Evolutionary conservation across 2,797 vertebrate genomes (phyloP), one percentile per base, ranked within the genome.

Genomic region (Tarsius wallacei): DNA sequence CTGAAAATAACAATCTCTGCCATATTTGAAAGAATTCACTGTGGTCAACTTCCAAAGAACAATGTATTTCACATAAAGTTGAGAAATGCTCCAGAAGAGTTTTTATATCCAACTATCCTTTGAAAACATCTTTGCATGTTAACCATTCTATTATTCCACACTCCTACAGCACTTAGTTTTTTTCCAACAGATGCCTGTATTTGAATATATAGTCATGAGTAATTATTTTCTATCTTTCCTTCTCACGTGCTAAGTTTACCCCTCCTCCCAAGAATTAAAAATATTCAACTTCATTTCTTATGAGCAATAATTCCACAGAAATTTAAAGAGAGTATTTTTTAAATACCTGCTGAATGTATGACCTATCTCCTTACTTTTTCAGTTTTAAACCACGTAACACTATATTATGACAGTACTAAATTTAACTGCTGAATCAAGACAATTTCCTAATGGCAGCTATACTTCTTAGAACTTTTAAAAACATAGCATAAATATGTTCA

Each of bases 1-100:
- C 3, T 66, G 31, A 95, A 84, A 90, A 64, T 36, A 87, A 93
- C 86, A 89, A 55, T 42, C 4, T 16, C 17, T 55, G 7, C 3
- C 70, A 93, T 81, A 81, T 83, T 85, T 74, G 31, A 94, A 96
- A 93, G 21, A 95, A 91, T 24, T 66, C 85, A 93, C 11, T 61
- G 22, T 10, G 9, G 16, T 31, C 74, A 92, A 94, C 4, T 95
- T 94, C 88, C 61, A 94, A 88, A 49, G 78, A 94, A 57, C 19
- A 82, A 61, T n/a, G 1, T 6, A 90, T 80, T 86, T 83, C 68
- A 83, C 14, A 90, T 47, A 71, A 92, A 92, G 59, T 3, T 70
- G 2, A 70, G 42, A 87, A 86, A 89, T 87, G 47, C 0, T 84
- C 53, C 84, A 64, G 86, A 63, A 61, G 12, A 3, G 31, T 57